These are phyloP conservation scores for Leptopterna dolabrata DNA, from an alignment of 2,888 invertebrate species.

Conservation along the genomic window DNA sequence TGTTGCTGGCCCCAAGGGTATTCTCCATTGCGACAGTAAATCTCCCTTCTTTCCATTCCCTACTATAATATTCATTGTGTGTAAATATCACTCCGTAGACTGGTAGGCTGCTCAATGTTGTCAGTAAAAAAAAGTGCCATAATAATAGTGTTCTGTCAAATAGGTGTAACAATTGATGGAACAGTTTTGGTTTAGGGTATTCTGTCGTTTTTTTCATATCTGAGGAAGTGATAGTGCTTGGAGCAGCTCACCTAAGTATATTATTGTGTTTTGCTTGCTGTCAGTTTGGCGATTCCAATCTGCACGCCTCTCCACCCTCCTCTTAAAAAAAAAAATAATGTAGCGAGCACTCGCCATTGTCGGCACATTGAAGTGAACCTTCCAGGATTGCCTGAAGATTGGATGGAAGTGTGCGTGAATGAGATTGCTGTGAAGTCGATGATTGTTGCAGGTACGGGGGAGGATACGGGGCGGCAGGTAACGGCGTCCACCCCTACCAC, in stretches of 20 bases:
- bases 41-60: no score
- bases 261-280: not conserved
- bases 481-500: slow-evolving; percentile 65
- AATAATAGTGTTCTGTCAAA: no score
- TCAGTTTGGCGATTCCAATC: not conserved
- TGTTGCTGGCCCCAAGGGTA: no score
- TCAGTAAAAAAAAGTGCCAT: no score
- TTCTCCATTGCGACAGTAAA: no score
- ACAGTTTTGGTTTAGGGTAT: no score
- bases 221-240: not conserved
- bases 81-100: no score
- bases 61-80: no score
- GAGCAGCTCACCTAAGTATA: no score
- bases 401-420: slow-evolving; percentile 21
- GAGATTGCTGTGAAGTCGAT: slow-evolving; percentile 60
- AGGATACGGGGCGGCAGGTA: slow-evolving; percentile 66
- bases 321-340: not conserved
- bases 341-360: not conserved
- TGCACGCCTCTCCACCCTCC: not conserved
- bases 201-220: no score
- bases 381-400: slow-evolving; percentile 24
- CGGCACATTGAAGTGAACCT: not conserved
- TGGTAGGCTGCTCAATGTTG: no score
- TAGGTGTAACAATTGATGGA: no score
- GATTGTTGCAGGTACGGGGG: slow-evolving; percentile 66